Percentiles rank a stretch among this genome's conserved stretches.
These are phyloP conservation scores for Kryptopterus vitreolus DNA, from an alignment of 2,797 vertebrate genomes.

Conservation along the genomic window DNA sequence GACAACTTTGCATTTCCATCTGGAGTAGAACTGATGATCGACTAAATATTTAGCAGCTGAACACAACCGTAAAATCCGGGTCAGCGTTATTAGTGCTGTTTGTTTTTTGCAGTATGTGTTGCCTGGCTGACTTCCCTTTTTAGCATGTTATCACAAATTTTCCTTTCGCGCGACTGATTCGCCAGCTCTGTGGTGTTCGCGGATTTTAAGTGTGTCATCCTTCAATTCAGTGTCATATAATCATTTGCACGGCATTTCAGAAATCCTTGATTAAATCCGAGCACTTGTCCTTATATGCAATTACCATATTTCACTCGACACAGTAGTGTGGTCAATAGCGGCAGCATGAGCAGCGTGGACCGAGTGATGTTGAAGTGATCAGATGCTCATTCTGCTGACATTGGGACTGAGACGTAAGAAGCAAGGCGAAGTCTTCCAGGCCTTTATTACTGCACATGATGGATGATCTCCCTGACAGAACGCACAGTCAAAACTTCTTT, in stretches of 20 bases:
- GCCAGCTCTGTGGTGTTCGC: background rate
- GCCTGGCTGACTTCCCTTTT: slow-evolving; percentile 23
- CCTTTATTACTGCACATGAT: slow-evolving; percentile 56
- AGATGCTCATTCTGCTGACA: slow-evolving; percentile 54
- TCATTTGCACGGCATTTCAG: slow-evolving; percentile 9
- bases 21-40: slow-evolving; percentile 14
- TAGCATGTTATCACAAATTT: slow-evolving; percentile 5
- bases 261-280: slow-evolving; percentile 7
- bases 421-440: slow-evolving; percentile 50
- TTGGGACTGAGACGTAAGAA: slow-evolving; percentile 41
- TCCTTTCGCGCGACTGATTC: slow-evolving; percentile 4
- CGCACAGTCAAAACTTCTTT: slow-evolving; percentile 55
- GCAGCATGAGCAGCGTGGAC: background rate
- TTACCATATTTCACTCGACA: background rate
- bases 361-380: slow-evolving; percentile 12
- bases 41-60: slow-evolving; percentile 31
- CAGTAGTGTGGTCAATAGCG: slow-evolving; percentile 6
- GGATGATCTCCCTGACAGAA: slow-evolving; percentile 60
- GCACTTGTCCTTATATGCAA: slow-evolving; percentile 1
- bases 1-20: slow-evolving; percentile 30
- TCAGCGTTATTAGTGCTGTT: slow-evolving; percentile 30
- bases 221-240: slow-evolving; percentile 1
- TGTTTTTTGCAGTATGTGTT: slow-evolving; percentile 24
- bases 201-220: slow-evolving; percentile 12
- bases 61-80: slow-evolving; percentile 18